Percentiles rank a stretch among this genome's conserved stretches.
Conservation (phyloP, 2,113 vertebrate genomes). For the Pavo muticus region DNA sequence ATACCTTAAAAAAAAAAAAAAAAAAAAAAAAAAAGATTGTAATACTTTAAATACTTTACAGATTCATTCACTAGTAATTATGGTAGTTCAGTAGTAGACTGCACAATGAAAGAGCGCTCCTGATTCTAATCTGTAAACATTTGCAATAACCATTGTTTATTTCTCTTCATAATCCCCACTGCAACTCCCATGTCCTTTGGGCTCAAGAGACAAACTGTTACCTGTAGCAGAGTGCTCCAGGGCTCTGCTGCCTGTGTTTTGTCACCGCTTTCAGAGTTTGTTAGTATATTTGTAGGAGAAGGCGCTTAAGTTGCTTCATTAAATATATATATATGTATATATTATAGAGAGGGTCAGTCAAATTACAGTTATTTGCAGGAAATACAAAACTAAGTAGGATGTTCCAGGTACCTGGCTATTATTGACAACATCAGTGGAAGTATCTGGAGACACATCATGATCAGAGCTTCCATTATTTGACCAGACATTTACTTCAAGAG, state of each 20-base stretch:
- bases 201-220: slow-evolving; percentile 8
- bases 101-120: not conserved
- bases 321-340: not conserved
- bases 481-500: not conserved
- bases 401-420: not conserved
- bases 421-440: not conserved
- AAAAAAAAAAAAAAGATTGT: not conserved
- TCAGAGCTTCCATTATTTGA: not conserved
- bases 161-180: slow-evolving; percentile 42
- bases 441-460: not conserved
- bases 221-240: not conserved
- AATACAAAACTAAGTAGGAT: not conserved
- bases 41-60: not conserved
- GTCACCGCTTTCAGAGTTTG: not conserved
- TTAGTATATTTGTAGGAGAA: not conserved
- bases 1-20: not conserved
- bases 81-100: not conserved
- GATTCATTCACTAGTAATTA: slow-evolving; percentile 22
- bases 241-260: slow-evolving; percentile 22
- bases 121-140: slow-evolving; percentile 46
- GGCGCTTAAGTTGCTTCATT: not conserved
- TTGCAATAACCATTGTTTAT: slow-evolving; percentile 65
- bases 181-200: not conserved
- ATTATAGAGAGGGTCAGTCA: not conserved
- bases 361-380: not conserved